Percentiles rank a stretch among this genome's conserved stretches.
Evolutionary conservation across 2,888 invertebrate species (phyloP).

Genomic region (Adelognathus sp.): DNA sequence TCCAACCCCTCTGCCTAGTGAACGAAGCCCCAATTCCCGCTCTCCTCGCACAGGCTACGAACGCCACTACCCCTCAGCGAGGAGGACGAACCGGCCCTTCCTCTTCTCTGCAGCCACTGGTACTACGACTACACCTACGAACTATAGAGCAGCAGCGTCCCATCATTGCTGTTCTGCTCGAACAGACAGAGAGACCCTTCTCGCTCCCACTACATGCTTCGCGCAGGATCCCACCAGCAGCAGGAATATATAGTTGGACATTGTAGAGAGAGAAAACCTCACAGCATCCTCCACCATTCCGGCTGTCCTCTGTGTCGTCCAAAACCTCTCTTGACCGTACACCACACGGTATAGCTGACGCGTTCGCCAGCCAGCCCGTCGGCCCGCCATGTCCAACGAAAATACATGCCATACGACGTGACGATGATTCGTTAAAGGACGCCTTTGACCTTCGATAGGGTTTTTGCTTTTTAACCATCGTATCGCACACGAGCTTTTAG

Average conservation of each 20-base stretch:
- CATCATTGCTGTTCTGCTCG: slow-evolving; percentile 35
- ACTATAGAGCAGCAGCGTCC: too few species aligned
- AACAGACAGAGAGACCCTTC: slow-evolving; percentile 17
- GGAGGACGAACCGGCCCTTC: slow-evolving; percentile 18
- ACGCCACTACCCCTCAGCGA: slow-evolving; percentile 19
- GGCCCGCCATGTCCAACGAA: neutral
- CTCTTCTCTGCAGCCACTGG: slow-evolving; percentile 26
- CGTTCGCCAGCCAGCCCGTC: neutral
- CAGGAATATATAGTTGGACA: neutral
- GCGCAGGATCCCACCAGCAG: slow-evolving; percentile 2
- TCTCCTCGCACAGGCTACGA: slow-evolving; percentile 45
- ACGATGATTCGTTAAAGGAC: neutral
- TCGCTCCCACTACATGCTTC: neutral
- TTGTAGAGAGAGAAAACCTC: neutral
- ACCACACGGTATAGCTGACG: neutral
- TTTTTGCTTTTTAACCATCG: neutral
- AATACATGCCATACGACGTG: neutral
- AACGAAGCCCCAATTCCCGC: slow-evolving; percentile 60
- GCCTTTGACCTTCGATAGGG: neutral
- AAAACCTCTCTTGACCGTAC: slow-evolving; percentile 20
- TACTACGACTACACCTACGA: slow-evolving; percentile 43
- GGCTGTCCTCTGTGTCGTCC: slow-evolving; percentile 26
- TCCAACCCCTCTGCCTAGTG: slow-evolving; percentile 51
- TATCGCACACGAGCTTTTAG: too few species aligned
- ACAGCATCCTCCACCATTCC: slow-evolving; percentile 38